Conservation (phyloP, 2,888 invertebrate genomes). For the Siphlonurus alternatus region DNA sequence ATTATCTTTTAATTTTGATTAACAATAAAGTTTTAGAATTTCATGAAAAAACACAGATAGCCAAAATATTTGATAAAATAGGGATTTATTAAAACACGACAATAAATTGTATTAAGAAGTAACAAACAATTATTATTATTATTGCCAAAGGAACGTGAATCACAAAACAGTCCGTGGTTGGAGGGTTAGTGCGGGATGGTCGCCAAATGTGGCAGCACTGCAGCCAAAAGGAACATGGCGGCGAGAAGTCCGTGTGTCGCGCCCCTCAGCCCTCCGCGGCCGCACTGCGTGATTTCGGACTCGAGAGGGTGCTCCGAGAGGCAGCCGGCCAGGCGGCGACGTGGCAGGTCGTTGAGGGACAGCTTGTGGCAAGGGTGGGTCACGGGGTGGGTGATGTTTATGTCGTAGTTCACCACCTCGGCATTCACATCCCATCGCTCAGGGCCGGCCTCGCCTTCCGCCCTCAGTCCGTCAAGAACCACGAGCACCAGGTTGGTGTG, state of each 20-base stretch:
- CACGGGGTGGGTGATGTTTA: slow-evolving; percentile 30
- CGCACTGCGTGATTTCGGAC: background rate
- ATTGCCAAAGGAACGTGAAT: background rate
- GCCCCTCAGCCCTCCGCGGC: background rate
- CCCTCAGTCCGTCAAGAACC: slow-evolving; percentile 32
- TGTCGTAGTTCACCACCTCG: slow-evolving; percentile 24
- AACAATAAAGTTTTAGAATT: too few relatives aligned
- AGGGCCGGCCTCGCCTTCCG: background rate
- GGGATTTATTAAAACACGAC: background rate
- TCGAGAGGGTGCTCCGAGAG: slow-evolving; percentile 56
- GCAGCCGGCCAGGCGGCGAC: slow-evolving; percentile 54
- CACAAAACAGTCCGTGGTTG: background rate
- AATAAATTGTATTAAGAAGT: background rate
- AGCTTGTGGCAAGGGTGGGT: slow-evolving; percentile 50
- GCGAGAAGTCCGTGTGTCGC: background rate
- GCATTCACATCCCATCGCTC: background rate
- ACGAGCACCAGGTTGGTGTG: slow-evolving; percentile 63
- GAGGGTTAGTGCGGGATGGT: background rate
- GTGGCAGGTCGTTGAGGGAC: slow-evolving; percentile 44
- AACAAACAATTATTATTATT: background rate
- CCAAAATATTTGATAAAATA: too few relatives aligned
- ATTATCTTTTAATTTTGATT: too few relatives aligned
- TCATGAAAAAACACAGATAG: too few relatives aligned
- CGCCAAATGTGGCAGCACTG: background rate
- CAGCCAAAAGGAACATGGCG: background rate